Base-by-base conservation (phyloP, 1,140 invertebrate species). In the Zaprionus vittiger region DNA sequence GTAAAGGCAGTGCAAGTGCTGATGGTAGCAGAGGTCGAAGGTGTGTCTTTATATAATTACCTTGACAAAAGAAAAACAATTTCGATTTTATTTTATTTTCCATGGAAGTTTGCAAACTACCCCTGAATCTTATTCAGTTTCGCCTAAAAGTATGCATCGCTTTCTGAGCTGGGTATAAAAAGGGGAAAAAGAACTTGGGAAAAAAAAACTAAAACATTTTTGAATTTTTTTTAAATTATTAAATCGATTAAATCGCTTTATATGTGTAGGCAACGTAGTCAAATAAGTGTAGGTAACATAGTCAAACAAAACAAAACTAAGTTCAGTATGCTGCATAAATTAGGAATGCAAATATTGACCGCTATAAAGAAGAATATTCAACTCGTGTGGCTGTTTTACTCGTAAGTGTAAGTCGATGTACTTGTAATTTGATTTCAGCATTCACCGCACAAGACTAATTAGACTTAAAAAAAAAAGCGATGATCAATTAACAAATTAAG, bases 91-190 rank as follows among this genome's bases (percentile, higher is more conserved):
- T 7, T 14, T 14, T 4, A 11, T 38, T 38, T 38, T 38, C 4
- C 12, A 59, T 34, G 1, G 12, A 38, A 60, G 44, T 61, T 26
- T 41, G 22, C 9, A 15, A 56, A 20, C 2, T 54, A 28, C 1
- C 24, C 5, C 52, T 5, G 37, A 55, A 22, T 22, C 7, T 6
- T 28, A n/a, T 34, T 47, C 0, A 5, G 24, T 28, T 17, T 9
- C 31, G 28, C 62, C 31, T 37, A 31, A 56, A 38, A 15, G 52
- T 66, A 49, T 66, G 63, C 49, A 20, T 26, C 6, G n/a, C 7
- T 49, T 56, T 49, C 12, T 15, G 20, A 26, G n/a, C 22, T 26
- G 47, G 4, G 2, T 7, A 31, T 0, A 31, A 31, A 31, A 31
- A 7, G 28, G 2, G 2, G 28, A 31, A 34, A 11, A 11, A 34